Percentiles rank a stretch among this genome's conserved stretches.
Conservation (phyloP, 1,140 invertebrate genomes). For the Dinothrombium tinctorium region DNA sequence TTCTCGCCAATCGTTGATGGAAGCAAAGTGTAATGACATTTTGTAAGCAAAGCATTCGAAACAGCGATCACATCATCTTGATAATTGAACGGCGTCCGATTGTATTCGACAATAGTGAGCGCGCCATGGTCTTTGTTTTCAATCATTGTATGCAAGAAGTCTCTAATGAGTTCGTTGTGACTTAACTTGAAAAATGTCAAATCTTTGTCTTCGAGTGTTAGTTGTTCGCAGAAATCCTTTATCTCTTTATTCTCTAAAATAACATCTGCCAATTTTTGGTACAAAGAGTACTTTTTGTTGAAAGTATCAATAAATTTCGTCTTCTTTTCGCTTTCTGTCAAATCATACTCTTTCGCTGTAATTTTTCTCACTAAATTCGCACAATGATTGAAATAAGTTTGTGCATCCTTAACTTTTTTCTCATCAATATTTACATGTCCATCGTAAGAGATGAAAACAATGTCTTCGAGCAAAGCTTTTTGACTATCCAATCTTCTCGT, state of each 20-base stretch:
- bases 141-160: too few species aligned
- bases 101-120: too few species aligned
- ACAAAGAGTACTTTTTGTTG: not conserved
- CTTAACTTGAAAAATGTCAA: too few species aligned
- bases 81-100: too few species aligned
- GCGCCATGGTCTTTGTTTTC: too few species aligned
- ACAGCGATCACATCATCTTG: too few species aligned
- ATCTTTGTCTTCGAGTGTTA: too few species aligned
- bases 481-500: constrained; percentile 41
- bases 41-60: too few species aligned
- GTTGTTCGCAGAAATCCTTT: too few species aligned
- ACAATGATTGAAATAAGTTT: not conserved
- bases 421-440: constrained; percentile 13
- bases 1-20: not conserved
- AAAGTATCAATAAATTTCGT: not conserved
- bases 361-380: not conserved
- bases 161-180: too few species aligned
- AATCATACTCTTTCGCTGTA: not conserved
- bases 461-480: constrained; percentile 53
- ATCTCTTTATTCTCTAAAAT: too few species aligned
- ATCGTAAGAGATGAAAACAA: constrained; percentile 52
- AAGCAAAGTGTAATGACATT: too few species aligned
- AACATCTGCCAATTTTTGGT: not conserved
- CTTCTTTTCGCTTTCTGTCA: not conserved
- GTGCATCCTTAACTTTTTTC: not conserved